Conservation (phyloP, 1,140 invertebrate genomes). For the Tetraneura akinire region DNA sequence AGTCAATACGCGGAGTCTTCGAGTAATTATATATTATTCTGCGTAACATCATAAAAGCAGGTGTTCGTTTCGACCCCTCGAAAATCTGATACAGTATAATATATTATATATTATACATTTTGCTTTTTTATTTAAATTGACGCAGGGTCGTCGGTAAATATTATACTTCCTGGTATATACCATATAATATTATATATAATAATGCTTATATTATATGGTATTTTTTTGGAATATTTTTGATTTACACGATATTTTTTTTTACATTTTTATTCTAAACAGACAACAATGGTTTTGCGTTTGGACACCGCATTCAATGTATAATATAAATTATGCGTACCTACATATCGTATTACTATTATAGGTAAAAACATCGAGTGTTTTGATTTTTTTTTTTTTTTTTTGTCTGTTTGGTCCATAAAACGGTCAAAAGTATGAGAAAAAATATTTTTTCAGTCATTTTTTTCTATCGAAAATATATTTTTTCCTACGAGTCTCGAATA, state of each 20-base stretch:
- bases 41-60: not conserved
- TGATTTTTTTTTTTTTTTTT: not conserved
- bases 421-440: conserved; percentile 31
- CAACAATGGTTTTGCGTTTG: conserved; percentile 9
- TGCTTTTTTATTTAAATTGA: conserved; percentile 2
- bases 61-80: not conserved
- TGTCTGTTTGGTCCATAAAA: not conserved
- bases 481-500: conserved; percentile 7
- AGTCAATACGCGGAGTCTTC: too few species aligned
- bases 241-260: conserved; percentile 25
- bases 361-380: not conserved
- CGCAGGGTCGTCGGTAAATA: not conserved
- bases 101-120: not conserved
- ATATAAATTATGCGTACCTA: not conserved
- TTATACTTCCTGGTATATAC: not conserved
- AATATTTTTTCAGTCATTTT: not conserved
- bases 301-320: not conserved
- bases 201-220: not conserved
- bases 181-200: not conserved
- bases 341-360: conserved; percentile 6
- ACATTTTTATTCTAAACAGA: not conserved
- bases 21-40: too few species aligned
- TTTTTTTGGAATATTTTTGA: not conserved
- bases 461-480: not conserved
- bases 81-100: not conserved